Evolutionary conservation across 2,888 invertebrate species (phyloP), one percentile per base, ranked within the genome.

Genomic region (Oscheius sp.): DNA sequence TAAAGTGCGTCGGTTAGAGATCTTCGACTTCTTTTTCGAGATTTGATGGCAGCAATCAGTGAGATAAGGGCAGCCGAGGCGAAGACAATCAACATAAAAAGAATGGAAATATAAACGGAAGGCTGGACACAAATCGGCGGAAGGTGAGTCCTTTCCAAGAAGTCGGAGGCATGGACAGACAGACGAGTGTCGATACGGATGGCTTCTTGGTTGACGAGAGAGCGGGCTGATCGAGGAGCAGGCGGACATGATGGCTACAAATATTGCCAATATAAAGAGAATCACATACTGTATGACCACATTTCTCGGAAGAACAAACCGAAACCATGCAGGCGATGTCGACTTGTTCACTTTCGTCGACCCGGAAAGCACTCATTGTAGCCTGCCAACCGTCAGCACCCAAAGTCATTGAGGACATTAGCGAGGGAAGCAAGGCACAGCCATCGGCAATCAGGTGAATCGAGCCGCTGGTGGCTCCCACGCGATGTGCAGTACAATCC

Each of bases 401-500:
- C 13, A 81, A 56, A 21, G 61, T 58, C 80, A 88, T 86, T 25
- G 85, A 78, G 2, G 85, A 83, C 77, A 88, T 85, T 7, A 88
- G 79, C 23, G 85, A 84, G 9, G 86, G 85, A 72, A 88, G 76
- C 29, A 87, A 70, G 21, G 88, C 82, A 76, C 88, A 88, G 75
- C 87, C 87, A 61, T 88, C 82, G 12, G 82, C 77, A 27, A 87
- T 83, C 55, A 87, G 68, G 27, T 83, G 82, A 0, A 87, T 78
- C 0, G 87, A 81, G 1, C 86, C 87, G 1, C 23, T 66, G 7
- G 52, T 25, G 1, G 66, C 46, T 1, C 87, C 86, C 21, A 88
- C 83, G 43, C 87, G 72, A 12, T 86, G 85, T 0, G 88, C 88
- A 41, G 86, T 86, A 75, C 88, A 88, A 23, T 86, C 85, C 7